phyloP scores from a whole-genome alignment of 2,888 invertebrate genomes.

The Pristionchus mayeri region DNA sequence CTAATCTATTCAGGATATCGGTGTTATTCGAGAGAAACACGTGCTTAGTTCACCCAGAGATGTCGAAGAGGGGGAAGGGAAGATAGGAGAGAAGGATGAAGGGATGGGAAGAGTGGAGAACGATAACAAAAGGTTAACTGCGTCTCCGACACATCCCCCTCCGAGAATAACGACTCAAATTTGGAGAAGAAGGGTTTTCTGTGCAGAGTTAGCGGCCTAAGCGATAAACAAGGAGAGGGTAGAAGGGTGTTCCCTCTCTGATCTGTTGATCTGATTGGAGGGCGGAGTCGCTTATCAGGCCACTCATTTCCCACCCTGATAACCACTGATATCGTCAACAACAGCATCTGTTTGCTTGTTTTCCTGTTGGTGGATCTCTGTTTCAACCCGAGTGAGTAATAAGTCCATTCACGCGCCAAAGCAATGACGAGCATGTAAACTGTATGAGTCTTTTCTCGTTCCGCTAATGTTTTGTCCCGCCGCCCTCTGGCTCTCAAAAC shows the following conservation, averaged over 20 bases:
- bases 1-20: too few relatives aligned
- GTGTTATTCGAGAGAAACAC: background rate
- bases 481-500: background rate
- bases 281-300: background rate
- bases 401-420: background rate
- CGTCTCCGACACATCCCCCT: background rate
- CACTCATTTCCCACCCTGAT: background rate
- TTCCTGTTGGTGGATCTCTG: background rate
- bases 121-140: slow-evolving; percentile 37
- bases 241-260: too few relatives aligned
- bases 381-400: slow-evolving; percentile 16
- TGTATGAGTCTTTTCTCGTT: background rate
- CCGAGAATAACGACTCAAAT: slow-evolving; percentile 10
- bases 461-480: slow-evolving; percentile 31
- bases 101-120: background rate
- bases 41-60: background rate
- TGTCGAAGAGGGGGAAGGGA: background rate
- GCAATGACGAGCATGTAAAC: background rate
- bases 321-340: background rate
- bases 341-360: background rate
- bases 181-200: background rate
- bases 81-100: slow-evolving; percentile 6
- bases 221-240: too few relatives aligned
- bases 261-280: too few relatives aligned
- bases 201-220: too few relatives aligned